Conservation (phyloP, 2,113 vertebrate species). For the Zosterops hypoxanthus region DNA sequence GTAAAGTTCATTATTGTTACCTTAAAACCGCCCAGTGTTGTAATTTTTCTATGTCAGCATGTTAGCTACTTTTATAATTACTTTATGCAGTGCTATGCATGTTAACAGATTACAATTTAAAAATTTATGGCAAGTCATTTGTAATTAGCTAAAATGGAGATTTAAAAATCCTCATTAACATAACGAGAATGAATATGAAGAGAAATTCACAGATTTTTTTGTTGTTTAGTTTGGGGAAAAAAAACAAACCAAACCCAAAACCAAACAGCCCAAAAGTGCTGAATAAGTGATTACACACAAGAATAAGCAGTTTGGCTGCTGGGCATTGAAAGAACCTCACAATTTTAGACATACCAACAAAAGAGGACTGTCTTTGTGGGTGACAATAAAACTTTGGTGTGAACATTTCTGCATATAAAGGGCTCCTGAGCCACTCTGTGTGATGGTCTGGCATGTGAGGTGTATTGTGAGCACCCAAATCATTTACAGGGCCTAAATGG, state of each 20-base stretch:
- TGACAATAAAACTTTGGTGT: neutral
- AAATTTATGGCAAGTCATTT: neutral
- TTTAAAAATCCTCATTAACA: neutral
- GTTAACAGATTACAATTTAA: neutral
- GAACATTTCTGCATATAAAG: neutral
- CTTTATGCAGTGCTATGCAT: neutral
- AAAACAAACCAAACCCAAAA: neutral
- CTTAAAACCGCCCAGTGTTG: neutral
- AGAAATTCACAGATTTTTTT: neutral
- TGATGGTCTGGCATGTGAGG: neutral
- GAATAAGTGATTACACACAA: neutral
- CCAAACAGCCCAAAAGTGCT: neutral
- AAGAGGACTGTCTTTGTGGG: neutral
- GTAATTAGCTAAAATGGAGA: neutral
- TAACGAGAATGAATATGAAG: neutral
- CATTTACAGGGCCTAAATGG: neutral
- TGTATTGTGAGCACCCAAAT: neutral
- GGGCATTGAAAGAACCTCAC: neutral
- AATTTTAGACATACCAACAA: neutral
- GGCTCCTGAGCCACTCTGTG: neutral
- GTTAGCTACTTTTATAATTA: neutral
- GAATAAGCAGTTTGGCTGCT: neutral
- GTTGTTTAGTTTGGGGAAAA: neutral
- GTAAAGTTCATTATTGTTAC: neutral
- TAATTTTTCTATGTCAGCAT: neutral